Percentiles rank a stretch among this genome's conserved stretches.
These are phyloP conservation scores for Pelusios castaneus DNA, from an alignment of 2,113 vertebrate species.

Conservation along the genomic window DNA sequence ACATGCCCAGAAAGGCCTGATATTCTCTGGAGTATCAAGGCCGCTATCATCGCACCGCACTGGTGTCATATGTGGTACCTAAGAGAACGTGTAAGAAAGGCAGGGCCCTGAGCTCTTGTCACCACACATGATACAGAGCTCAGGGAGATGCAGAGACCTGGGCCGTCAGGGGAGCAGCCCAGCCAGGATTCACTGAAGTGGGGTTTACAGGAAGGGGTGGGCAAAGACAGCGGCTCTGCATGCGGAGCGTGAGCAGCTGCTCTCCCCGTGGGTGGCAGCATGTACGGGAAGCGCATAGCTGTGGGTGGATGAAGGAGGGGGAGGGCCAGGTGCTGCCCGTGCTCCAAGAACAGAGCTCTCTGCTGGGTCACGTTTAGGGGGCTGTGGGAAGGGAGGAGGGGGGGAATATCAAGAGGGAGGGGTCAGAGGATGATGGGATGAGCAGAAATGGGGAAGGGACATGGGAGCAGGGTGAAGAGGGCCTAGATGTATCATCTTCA, in stretches of 20 bases:
- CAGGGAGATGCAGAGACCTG: neutral
- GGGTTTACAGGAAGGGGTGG: neutral
- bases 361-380: too few relatives aligned
- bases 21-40: neutral
- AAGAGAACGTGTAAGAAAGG: neutral
- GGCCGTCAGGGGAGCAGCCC: neutral
- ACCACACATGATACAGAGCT: neutral
- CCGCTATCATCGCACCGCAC: neutral
- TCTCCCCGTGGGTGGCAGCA: neutral
- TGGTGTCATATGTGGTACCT: neutral
- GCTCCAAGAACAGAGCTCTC: neutral
- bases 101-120: neutral
- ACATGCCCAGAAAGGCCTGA: neutral
- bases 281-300: neutral
- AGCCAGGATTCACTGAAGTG: neutral
- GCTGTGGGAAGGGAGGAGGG: neutral
- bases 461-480: neutral
- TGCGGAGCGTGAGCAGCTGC: neutral
- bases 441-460: neutral
- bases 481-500: neutral
- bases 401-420: neutral
- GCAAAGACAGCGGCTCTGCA: neutral
- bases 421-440: neutral
- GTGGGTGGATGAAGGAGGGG: neutral
- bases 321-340: neutral